Evolutionary conservation across 2,797 vertebrate species (phyloP).

Genomic region (Glyptemys insculpta): DNA sequence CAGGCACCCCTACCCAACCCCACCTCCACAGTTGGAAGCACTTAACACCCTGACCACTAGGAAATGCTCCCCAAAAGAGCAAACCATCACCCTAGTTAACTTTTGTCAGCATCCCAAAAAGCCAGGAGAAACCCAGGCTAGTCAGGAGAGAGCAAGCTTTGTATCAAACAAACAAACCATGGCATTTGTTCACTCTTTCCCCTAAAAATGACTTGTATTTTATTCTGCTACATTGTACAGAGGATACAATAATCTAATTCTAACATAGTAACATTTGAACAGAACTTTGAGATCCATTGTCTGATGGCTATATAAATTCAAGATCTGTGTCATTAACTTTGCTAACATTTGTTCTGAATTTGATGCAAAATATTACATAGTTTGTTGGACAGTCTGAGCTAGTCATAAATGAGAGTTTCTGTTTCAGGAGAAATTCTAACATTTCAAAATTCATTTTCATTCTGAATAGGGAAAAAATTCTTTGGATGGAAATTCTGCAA

Average conservation of each 20-base stretch:
- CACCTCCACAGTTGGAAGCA: neutral
- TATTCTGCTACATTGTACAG: neutral
- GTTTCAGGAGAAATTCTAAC: neutral
- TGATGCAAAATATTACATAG: neutral
- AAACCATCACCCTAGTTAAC: neutral
- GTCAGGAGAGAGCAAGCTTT: neutral
- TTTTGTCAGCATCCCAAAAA: neutral
- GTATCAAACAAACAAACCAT: neutral
- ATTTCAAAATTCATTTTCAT: neutral
- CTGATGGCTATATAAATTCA: too few species aligned
- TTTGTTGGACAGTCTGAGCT: neutral
- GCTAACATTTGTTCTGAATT: neutral
- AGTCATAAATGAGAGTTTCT: neutral
- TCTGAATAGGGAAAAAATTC: neutral
- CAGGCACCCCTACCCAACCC: too few species aligned
- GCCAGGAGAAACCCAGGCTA: neutral
- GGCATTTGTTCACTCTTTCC: neutral
- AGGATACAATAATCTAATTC: neutral
- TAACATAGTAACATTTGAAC: too few species aligned
- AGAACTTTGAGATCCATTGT: too few species aligned
- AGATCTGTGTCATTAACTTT: neutral
- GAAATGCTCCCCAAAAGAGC: neutral
- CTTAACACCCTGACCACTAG: neutral
- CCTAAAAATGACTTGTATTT: neutral
- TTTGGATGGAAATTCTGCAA: neutral